Base-by-base conservation (phyloP, 2,113 vertebrate species). In the Meles meles region DNA sequence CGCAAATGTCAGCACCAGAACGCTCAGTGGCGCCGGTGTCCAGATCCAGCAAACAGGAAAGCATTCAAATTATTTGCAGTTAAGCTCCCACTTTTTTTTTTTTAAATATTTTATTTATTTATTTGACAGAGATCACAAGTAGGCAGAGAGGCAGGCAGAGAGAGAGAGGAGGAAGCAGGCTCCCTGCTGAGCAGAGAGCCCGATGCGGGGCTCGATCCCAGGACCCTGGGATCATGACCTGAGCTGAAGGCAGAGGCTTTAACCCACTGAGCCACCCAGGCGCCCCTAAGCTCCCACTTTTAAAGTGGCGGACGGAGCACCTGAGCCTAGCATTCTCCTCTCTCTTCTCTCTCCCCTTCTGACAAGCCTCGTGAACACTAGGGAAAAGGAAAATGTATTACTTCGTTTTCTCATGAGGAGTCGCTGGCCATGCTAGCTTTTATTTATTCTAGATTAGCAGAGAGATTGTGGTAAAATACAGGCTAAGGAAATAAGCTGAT, bases 401-500 rank as follows among this genome's bases (percentile, higher is more conserved):
- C 34, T 25, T 29, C 5, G 17, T 1, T 31, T 63, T 63, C 55
- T n/a, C 67, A 1, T 0, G 21, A 61, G 34, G 31, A 15, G 8
- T 17, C 59, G 1, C 0, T 0, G 69, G 14, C 37, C 27, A 2
- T 0, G 42, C 61, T 0, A 13, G 79, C 23, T 27, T 5, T 0
- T 15, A 0, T 29, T 69, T 49, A 6, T 49, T 65, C 82, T 8
- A 2, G 17, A 7, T 1, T 29, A 25, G 2, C 15, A 31, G 67
- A 67, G 29, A 4, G 5, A 6, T 20, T 3, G 6, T 3, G 13
- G 21, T 14, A 39, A 27, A 55, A 61, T 57, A 27, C 0, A 8
- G 27, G 13, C 90, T 27, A 9, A 17, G 25, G 67, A 83, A 44
- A 29, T 7, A 1, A 37, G 23, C 21, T 3, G 13, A 8, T 21